phyloP scores from a whole-genome alignment of 2,797 vertebrate species.

The Austrolebias charrua region DNA sequence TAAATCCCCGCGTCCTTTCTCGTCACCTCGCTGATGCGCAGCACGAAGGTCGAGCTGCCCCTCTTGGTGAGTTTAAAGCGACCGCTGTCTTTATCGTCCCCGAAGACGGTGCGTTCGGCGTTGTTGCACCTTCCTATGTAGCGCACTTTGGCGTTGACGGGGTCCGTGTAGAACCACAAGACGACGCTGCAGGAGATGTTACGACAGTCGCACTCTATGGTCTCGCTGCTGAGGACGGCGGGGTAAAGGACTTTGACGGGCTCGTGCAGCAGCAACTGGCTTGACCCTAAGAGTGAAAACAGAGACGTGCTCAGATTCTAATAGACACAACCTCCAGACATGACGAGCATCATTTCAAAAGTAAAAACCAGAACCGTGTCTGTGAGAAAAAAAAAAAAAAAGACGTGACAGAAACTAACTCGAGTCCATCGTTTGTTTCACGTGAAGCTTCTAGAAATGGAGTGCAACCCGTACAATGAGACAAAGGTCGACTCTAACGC shows the following conservation, averaged over 20 bases:
- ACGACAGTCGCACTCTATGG: conserved; percentile 52
- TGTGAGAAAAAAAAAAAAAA: neutral
- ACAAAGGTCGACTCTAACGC: neutral
- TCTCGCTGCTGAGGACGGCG: conserved; percentile 1
- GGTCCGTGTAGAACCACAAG: conserved; percentile 66
- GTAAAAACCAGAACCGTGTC: neutral
- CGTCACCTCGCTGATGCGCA: conserved; percentile 56
- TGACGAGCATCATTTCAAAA: neutral
- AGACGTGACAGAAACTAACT: neutral
- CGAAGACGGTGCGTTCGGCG: accelerated
- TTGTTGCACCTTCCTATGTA: conserved; percentile 52
- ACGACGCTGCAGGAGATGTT: conserved; percentile 35
- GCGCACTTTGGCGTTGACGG: neutral
- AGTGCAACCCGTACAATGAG: neutral
- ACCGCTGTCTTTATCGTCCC: accelerated
- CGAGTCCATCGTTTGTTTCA: neutral
- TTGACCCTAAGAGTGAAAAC: conserved; percentile 31
- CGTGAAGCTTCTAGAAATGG: neutral
- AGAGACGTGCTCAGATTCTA: neutral
- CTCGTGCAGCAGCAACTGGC: conserved; percentile 14
- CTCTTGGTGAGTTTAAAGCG: conserved; percentile 34
- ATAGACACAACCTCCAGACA: neutral
- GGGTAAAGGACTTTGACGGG: conserved; percentile 25
- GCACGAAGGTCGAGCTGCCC: conserved; percentile 7
- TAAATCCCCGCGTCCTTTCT: conserved; percentile 69